Evolutionary conservation across 2,888 invertebrate genomes (phyloP).

Genomic region (Leptinotarsa haldemani): DNA sequence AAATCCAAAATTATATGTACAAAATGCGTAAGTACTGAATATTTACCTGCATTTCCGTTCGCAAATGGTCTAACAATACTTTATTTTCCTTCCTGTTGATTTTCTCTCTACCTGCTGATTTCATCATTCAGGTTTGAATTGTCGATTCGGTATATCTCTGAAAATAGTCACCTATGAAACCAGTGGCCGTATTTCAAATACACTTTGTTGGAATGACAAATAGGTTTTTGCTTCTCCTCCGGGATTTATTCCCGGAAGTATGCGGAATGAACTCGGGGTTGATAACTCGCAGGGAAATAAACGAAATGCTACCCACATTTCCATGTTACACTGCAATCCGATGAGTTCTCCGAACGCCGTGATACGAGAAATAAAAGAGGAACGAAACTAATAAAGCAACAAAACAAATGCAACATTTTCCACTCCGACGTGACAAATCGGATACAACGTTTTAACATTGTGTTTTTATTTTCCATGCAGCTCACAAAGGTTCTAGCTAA

Average conservation of each 20-base stretch:
- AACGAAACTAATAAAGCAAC: background rate
- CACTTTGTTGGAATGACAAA: background rate
- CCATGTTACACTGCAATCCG: background rate
- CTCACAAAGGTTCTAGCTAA: background rate
- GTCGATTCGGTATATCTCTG: no score
- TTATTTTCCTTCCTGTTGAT: no score
- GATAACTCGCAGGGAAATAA: background rate
- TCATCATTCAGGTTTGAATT: no score
- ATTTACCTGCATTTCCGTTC: no score
- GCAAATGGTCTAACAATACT: no score
- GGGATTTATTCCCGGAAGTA: background rate
- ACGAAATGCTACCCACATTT: conserved; percentile 1
- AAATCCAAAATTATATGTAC: no score
- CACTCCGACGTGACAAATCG: conserved; percentile 6
- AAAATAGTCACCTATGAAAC: background rate
- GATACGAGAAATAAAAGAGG: background rate
- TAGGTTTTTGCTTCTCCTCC: background rate
- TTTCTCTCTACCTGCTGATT: no score
- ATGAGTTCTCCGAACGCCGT: background rate
- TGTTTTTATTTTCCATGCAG: conserved; percentile 7
- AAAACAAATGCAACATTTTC: conserved; percentile 12
- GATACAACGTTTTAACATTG: conserved; percentile 2
- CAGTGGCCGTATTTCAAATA: background rate
- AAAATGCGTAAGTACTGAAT: no score
- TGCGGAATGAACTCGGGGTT: background rate